Base-by-base conservation (phyloP, 2,797 vertebrate genomes). In the Falco berigora region DNA sequence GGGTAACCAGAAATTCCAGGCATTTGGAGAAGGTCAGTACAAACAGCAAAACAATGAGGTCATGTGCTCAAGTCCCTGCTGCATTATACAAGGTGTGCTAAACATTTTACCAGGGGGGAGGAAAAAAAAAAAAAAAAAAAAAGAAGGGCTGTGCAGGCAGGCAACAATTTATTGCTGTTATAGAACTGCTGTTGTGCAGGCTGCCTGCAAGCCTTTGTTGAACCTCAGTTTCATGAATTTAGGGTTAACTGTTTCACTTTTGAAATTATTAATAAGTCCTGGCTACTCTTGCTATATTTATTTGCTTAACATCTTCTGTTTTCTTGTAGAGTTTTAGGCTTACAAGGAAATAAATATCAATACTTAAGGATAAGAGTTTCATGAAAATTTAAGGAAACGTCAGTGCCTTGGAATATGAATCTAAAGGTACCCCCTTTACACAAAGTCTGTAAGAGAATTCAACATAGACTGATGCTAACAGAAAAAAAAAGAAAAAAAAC, bases 1-100 rank as follows among this genome's bases (percentile, higher is more conserved):
- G 88, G 49, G 75, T 80, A 88, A 88, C 78, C 55, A 94, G 72
- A 95, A 96, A 92, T 92, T 86, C 72, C 85, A 90, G 40, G 84
- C 52, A 92, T 95, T 90, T 90, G n/a, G 30, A 30, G 49, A 88
- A 67, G 64, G 34, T 44, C 42, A 7, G 42, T 44, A 44, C 47
- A 47, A 47, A 78, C 27, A 28, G 59, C 42, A 95, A 62, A 92
- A 68, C 20, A 62, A 90, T 68, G 47, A 81, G 30, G 53, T 90
- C 49, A 18, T 16, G 16, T 61, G 44, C 67, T 89, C 56, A 44
- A 79, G 82, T 44, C 36, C 67, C 72, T 69, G 55, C 50, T 63
- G 86, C 1, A 13, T 3, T 20, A 64, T 52, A 72, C 83, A 73
- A 94, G 88, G 92, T 92, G 71, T 92, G 74, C 42, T 84, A 72